Base-by-base conservation (phyloP, 2,888 invertebrate species). In the Zhengitettix transpicula region DNA sequence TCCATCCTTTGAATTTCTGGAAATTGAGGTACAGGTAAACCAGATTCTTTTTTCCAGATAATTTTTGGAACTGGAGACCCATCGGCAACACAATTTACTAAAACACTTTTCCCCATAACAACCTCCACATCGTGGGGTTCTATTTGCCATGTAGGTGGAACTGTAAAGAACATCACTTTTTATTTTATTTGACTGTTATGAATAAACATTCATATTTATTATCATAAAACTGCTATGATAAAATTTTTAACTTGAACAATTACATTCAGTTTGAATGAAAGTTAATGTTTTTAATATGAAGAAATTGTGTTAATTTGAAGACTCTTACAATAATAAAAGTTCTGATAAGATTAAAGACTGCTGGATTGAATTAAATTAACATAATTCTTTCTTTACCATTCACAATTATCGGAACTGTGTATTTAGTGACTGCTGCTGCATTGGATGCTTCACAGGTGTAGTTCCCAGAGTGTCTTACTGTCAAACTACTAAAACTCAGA, bases 61-160 rank as follows among this genome's bases (percentile, higher is more conserved):
- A 75, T 68, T 17, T 60, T 64, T 1, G 74, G 74, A 15, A 67
- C 68, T 0, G 76, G 76, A 64, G 72, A 74, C 11, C 75, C 76
- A 17, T 73, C 69, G 1, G 73, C 74, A 59, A 68, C 68, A 64
- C 75, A 76, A 42, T 70, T 68, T 57, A 76, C 66, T 15, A 70
- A 68, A 7, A 73, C 68, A 17, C 68, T 67, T 28, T 71, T 69
- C 15, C 74, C 75, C 9, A 70, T 69, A 10, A 71, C 69, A 10
- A 72, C 70, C 54, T 70, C 72, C 52, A 69, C 67, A 62, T 72
- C 72, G 16, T 66, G 64, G 1, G 71, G 71, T 55, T 72, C 71
- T 10, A 72, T 64, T 12, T 72, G 65, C 64, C 71, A 69, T 53
- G 73, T 72, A 42, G 72, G 71, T 15, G 75, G 74, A 59, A 72